Base-by-base conservation (phyloP, 1,140 invertebrate species). In the Steinernema feltiae region DNA sequence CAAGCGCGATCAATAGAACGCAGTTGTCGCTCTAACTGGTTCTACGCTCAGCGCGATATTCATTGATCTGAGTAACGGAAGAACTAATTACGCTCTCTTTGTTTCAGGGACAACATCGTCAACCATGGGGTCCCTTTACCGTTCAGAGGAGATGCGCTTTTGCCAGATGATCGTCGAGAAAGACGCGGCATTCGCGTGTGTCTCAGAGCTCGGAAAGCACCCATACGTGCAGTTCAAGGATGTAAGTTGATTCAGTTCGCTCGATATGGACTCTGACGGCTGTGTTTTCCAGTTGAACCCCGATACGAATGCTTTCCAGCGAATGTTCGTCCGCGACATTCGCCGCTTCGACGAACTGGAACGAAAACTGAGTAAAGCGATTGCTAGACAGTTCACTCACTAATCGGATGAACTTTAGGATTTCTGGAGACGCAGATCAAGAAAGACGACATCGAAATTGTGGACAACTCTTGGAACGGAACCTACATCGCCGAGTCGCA, bases 341-440 rank as follows among this genome's bases (percentile, higher is more conserved):
- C 90, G 93, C 72, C 89, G 93, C 79, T 94, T 93, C 85, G 93
- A 94, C 87, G 94, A 95, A 87, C 92, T 96, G 91, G 93, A 95
- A 87, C 89, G 94, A 46, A 94, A 94, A 86, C 90, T 96, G 48
- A 90, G 94, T 88, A 70, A 82, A 83, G 15, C 3, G 18, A 3
- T 12, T 7, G 30, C 2, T 18, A 73, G 17, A 48, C 27, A 3
- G 15, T 27, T 27, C 24, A 21, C 3, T 75, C n/a, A 76, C 74
- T 30, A 73, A 32, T 69, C 31, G 32, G 74, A 48, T 48, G 24
- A 32, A 18, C 75, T 76, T 70, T 46, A 77, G 76, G 83, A 73
- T 85, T 86, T 77, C 73, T 85, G 71, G 85, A 85, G 35, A 73
- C 32, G 12, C 85, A 85, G 76, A 83, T 85, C 48, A 72, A 71